Conservation (phyloP, 2,797 vertebrate species). For the Platyrinchus mystaceus region DNA sequence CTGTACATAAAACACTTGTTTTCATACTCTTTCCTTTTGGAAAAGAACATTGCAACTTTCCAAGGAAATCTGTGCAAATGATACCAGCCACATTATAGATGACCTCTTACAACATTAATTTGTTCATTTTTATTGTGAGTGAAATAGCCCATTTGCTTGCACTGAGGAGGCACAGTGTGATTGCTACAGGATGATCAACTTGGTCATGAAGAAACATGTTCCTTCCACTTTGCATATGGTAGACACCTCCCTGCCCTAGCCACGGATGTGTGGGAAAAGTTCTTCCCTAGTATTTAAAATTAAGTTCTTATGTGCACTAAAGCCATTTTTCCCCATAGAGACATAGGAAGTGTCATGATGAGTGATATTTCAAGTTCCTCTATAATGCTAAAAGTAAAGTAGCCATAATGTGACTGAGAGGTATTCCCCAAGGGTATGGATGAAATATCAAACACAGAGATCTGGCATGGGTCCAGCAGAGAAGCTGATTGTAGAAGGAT, state of each 20-base stretch:
- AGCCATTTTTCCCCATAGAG: neutral
- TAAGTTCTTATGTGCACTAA: neutral
- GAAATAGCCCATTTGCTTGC: neutral
- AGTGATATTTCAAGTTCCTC: neutral
- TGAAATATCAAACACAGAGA: neutral
- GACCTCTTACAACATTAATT: neutral
- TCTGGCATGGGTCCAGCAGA: neutral
- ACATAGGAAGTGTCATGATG: neutral
- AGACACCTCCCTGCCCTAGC: neutral
- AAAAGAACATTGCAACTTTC: neutral
- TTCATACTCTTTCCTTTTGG: neutral
- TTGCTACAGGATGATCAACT: neutral
- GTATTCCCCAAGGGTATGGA: neutral
- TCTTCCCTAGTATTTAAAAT: neutral
- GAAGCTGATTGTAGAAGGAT: neutral
- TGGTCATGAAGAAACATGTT: neutral
- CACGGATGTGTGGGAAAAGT: neutral
- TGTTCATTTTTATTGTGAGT: neutral
- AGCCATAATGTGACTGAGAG: neutral
- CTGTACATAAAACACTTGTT: neutral
- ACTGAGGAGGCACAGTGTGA: neutral
- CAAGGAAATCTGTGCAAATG: neutral
- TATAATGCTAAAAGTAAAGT: neutral
- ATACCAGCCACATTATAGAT: neutral
- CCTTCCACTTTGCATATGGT: neutral